Percentiles rank a stretch among this genome's conserved stretches.
These are phyloP conservation scores for Heterodera schachtii DNA, from an alignment of 1,140 invertebrate species.

Conservation along the genomic window DNA sequence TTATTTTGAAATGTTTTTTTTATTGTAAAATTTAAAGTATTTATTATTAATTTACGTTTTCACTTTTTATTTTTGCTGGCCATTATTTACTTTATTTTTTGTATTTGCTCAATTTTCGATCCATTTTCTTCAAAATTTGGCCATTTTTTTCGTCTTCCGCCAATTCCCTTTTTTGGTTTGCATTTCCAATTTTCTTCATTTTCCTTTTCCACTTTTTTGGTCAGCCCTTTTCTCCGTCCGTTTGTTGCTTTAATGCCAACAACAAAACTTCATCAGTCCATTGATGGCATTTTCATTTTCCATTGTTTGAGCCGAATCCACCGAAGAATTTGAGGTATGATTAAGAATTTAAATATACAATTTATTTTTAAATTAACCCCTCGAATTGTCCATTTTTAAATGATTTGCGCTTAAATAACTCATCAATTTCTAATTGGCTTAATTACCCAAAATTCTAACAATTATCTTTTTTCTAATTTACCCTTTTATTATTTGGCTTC, in stretches of 20 bases:
- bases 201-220: background rate
- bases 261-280: background rate
- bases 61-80: too few species aligned
- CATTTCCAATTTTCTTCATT: background rate
- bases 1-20: too few species aligned
- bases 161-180: background rate
- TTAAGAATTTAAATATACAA: background rate
- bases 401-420: too few species aligned
- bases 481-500: too few species aligned
- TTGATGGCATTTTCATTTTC: background rate
- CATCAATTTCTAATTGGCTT: too few species aligned
- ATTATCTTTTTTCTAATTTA: too few species aligned
- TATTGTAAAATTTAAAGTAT: too few species aligned
- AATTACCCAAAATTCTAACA: too few species aligned
- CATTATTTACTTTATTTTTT: too few species aligned
- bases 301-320: background rate
- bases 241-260: background rate
- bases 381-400: too few species aligned
- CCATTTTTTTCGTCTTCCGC: background rate
- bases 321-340: background rate
- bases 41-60: too few species aligned
- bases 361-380: background rate
- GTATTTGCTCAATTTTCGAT: background rate
- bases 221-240: background rate
- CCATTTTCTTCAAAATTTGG: background rate